Base-by-base conservation (phyloP, 2,797 vertebrate species). In the Orientallactaga sibirica region DNA sequence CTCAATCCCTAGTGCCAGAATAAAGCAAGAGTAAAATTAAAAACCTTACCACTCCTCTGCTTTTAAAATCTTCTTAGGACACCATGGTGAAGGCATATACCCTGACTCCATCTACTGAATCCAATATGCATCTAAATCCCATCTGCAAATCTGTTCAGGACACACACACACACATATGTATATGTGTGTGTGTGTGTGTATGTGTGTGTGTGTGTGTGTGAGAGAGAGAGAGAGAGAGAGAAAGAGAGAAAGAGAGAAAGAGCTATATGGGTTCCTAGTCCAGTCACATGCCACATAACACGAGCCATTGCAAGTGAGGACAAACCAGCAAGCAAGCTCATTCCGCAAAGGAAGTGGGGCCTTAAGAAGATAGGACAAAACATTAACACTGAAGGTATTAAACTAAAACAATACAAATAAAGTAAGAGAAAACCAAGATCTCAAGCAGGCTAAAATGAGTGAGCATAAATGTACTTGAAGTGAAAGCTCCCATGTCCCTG, bases 161-260 rank as follows among this genome's bases (percentile, higher is more conserved):
- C 0, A 29, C 27, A 48, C 6, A 0, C 20, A n/a, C 20, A 33
- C n/a, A n/a, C n/a, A n/a, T n/a, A n/a, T n/a, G n/a, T 12, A 12
- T 3, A 4, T 16, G 48, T 20, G 25, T 68, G 33, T n/a, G n/a
- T n/a, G n/a, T n/a, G n/a, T n/a, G n/a, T n/a, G n/a, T n/a, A n/a
- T n/a, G n/a, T n/a, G n/a, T n/a, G n/a, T n/a, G n/a, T n/a, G n/a
- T n/a, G n/a, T n/a, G n/a, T n/a, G n/a, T n/a, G n/a, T n/a, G n/a
- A n/a, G n/a, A n/a, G n/a, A n/a, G n/a, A n/a, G n/a, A n/a, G n/a
- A n/a, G n/a, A n/a, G n/a, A n/a, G n/a, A n/a, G n/a, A n/a, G n/a
- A n/a, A n/a, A n/a, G n/a, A 37, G 33, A 37, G 33, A 37, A 37
- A 37, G 33, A 37, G 33, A 37, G 33, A 37, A 2, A 33, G 43